These are phyloP conservation scores for Chaetorhynchus papuensis DNA, from an alignment of 2,113 vertebrate species.

Conservation along the genomic window DNA sequence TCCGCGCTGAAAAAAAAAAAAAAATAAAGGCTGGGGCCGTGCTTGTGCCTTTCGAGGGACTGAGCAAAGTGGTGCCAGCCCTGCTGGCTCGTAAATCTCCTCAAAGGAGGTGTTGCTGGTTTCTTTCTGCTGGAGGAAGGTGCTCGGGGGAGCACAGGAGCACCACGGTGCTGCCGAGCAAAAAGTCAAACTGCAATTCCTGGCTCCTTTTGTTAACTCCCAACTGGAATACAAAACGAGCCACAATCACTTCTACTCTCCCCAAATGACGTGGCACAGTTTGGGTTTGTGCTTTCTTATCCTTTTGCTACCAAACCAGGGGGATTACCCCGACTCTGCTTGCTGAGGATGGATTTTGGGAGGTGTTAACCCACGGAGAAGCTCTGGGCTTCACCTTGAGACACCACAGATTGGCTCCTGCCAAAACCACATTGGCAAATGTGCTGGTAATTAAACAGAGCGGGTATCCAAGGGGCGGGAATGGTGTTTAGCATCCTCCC, in stretches of 20 bases:
- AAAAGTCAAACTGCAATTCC: neutral
- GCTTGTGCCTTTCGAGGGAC: neutral
- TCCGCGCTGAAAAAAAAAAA: neutral
- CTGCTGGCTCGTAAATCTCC: neutral
- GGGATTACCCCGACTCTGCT: neutral
- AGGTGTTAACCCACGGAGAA: neutral
- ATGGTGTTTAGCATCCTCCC: neutral
- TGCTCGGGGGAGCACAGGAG: accelerated
- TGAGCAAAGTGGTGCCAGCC: neutral
- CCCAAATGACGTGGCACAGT: neutral
- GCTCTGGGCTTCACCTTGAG: neutral
- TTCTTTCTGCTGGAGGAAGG: neutral
- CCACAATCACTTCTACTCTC: neutral
- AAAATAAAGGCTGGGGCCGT: accelerated
- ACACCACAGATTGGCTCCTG: neutral
- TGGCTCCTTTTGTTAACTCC: neutral
- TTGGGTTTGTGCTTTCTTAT: neutral
- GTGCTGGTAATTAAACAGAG: neutral
- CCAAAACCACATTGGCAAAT: neutral
- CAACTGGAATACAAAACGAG: neutral
- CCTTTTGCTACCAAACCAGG: neutral
- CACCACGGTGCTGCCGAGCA: accelerated
- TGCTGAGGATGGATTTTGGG: neutral
- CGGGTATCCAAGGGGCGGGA: neutral
- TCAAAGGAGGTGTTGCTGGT: neutral